Evolutionary conservation across 2,888 invertebrate genomes (phyloP), one percentile per base, ranked within the genome.

Genomic region (Drosophila greeni): DNA sequence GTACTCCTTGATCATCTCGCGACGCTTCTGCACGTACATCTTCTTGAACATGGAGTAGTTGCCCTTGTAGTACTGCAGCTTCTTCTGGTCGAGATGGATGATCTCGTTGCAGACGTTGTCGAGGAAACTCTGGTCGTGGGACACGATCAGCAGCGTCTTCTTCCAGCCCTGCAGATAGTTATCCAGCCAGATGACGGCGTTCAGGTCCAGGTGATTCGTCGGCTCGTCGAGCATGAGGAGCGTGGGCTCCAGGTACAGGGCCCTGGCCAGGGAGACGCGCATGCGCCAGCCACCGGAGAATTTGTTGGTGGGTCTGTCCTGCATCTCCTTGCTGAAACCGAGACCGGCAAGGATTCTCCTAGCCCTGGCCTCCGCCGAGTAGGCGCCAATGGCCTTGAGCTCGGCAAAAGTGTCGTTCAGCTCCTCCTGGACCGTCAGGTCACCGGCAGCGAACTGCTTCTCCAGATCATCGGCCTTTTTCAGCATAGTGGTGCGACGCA

Each of bases 31-130:
- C 0, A 94, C 94, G 88, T 94, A 95, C 99, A 99, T 99, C 89
- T 99, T 99, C 90, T 99, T 99, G 88, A 99, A 99, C 93, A 96
- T 96, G 6, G 95, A 95, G 87, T 97, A 98, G 89, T 98, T 98
- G 69, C 99, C 99, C 89, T 97, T 96, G 89, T 99, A 99, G 88
- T 99, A 99, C 87, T 93, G 94, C 54, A 99, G 90, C 87, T 98
- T 98, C 84, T 96, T 95, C 77, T 94, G 94, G 88, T 99, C 98
- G 76, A 99, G 90, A 87, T 99, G 99, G 69, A 99, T 95, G 73
- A 99, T 95, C 90, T 99, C 99, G 60, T 99, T 98, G 89, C 99
- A 99, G 5, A 99, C 98, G 86, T 99, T 99, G 88, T 99, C 99
- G 82, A 99, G 93, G 91, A 99, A 99, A 74, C 97, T 97, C 90